Percentiles rank a stretch among this genome's conserved stretches.
Conservation (phyloP, 2,888 invertebrate species). For the Caenorhabditis zanzibari region DNA sequence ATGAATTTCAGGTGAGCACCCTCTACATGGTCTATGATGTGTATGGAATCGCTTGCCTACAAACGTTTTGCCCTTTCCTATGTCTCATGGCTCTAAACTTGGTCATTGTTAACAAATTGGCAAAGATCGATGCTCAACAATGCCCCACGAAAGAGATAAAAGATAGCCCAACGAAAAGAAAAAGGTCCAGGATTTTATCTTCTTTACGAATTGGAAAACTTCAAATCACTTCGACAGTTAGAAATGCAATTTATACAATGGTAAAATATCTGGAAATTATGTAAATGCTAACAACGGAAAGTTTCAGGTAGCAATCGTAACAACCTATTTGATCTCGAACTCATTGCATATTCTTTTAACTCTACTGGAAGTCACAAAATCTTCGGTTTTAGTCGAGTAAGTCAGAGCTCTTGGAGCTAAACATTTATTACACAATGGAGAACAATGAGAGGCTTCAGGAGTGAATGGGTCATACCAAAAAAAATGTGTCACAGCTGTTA, state of each 20-base stretch:
- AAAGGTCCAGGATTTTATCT: slow-evolving; percentile 62
- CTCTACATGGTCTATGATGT: slow-evolving; percentile 73
- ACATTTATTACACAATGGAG: background rate
- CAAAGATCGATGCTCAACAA: slow-evolving; percentile 55
- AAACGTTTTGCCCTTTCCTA: slow-evolving; percentile 76
- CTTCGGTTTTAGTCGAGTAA: slow-evolving; percentile 67
- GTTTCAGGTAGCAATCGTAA: slow-evolving; percentile 75
- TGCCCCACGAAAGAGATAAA: slow-evolving; percentile 37
- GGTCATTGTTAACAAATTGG: slow-evolving; percentile 72
- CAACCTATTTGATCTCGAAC: slow-evolving; percentile 77
- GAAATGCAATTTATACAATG: slow-evolving; percentile 79
- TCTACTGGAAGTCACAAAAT: slow-evolving; percentile 69
- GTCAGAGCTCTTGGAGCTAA: background rate
- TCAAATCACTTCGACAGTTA: slow-evolving; percentile 60
- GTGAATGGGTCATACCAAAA: background rate
- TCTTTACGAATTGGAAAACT: slow-evolving; percentile 63
- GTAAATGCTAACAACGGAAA: background rate
- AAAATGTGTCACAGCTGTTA: background rate
- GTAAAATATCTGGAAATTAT: slow-evolving; percentile 28
- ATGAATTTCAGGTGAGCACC: slow-evolving; percentile 65
- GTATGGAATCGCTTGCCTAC: slow-evolving; percentile 71
- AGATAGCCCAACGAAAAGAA: slow-evolving; percentile 38
- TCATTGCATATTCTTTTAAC: slow-evolving; percentile 74
- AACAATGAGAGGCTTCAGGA: background rate
- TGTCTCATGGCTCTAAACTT: slow-evolving; percentile 71